A percentile compares a stretch with the other conserved stretches of the same genome.
Conservation (phyloP, 1,140 invertebrate genomes). For the Papilio aristodemus region DNA sequence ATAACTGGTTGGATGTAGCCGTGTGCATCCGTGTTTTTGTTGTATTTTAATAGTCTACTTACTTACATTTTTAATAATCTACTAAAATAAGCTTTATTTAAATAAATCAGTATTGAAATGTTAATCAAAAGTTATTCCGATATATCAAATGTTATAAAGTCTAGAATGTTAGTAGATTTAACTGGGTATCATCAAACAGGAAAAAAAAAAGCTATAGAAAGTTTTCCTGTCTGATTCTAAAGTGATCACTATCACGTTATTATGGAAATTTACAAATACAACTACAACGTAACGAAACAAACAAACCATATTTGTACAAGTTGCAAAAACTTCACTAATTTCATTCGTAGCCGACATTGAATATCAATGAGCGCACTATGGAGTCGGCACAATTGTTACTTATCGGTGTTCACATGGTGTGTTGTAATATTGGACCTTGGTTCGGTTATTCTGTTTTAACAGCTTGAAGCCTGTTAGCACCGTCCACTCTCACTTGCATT, state of each 20-base stretch:
- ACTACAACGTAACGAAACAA: not conserved
- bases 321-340: slow-evolving; percentile 27
- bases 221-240: too few species aligned
- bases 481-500: slow-evolving; percentile 46
- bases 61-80: not conserved
- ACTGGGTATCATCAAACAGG: too few species aligned
- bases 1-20: slow-evolving; percentile 27
- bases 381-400: slow-evolving; percentile 47
- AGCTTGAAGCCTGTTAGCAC: slow-evolving; percentile 53
- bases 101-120: not conserved
- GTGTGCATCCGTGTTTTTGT: slow-evolving; percentile 19
- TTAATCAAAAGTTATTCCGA: not conserved
- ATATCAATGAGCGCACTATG: slow-evolving; percentile 32
- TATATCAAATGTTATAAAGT: not conserved
- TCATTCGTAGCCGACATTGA: slow-evolving; percentile 33
- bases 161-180: too few species aligned
- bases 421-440: slow-evolving; percentile 63
- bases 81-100: not conserved
- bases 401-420: slow-evolving; percentile 56
- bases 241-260: too few species aligned
- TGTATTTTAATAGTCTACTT: slow-evolving; percentile 7
- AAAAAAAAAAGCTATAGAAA: too few species aligned
- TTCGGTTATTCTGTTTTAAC: slow-evolving; percentile 66
- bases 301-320: not conserved
- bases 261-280: too few species aligned